Evolutionary conservation across 2,797 vertebrate genomes (phyloP).

Genomic region (Leuciscus waleckii): DNA sequence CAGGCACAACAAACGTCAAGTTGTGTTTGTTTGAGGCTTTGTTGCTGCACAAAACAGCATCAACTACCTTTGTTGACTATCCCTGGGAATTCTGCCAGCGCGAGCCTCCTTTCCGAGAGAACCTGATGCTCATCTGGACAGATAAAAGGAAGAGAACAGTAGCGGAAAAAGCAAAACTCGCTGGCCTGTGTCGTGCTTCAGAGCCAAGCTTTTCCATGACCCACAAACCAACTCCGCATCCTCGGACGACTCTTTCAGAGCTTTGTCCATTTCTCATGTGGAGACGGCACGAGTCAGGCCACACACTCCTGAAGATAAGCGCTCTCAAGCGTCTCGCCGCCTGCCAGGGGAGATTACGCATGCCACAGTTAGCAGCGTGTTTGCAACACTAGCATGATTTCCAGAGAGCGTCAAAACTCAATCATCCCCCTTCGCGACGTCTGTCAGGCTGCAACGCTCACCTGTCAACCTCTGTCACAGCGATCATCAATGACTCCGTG

Average conservation of each 20-base stretch:
- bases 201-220: not conserved
- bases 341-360: conserved; percentile 34
- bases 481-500: not conserved
- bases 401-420: conserved; percentile 19
- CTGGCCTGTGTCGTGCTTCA: not conserved
- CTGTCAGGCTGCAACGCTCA: conserved; percentile 18
- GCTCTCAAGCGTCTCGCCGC: not conserved
- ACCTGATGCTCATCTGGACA: conserved; percentile 8
- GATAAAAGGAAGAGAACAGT: conserved; percentile 18
- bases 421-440: conserved; percentile 15
- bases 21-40: conserved; percentile 32
- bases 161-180: not conserved
- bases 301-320: conserved; percentile 2
- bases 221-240: conserved; percentile 14
- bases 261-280: conserved; percentile 9
- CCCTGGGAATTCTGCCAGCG: conserved; percentile 25
- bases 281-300: not conserved
- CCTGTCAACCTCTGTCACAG: conserved; percentile 23
- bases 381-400: conserved; percentile 18
- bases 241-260: conserved; percentile 5
- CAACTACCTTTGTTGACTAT: conserved; percentile 15
- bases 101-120: conserved; percentile 12
- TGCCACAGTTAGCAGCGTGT: conserved; percentile 1
- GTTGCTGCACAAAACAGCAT: conserved; percentile 31
- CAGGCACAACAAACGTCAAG: conserved; percentile 25